Conservation (phyloP, 53 echinoderm and acorn worm genomes). For the Temnopleurus reevesii region DNA sequence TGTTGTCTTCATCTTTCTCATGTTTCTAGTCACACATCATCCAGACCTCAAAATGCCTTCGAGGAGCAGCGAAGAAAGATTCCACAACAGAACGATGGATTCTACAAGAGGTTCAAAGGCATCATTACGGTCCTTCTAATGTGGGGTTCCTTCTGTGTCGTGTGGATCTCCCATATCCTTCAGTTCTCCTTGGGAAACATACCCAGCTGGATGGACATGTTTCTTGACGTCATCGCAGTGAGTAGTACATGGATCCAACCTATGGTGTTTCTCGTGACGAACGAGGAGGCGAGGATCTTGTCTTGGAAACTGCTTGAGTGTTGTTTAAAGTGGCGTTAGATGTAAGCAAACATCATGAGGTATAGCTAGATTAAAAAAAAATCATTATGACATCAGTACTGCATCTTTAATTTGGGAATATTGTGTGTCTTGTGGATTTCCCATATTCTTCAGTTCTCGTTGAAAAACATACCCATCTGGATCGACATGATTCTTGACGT, state of each 20-base stretch:
- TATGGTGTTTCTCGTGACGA: not conserved
- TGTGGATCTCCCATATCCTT: not conserved
- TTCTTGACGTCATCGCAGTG: not conserved
- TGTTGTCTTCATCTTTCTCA: not conserved
- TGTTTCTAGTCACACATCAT: not conserved
- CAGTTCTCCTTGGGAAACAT: not conserved
- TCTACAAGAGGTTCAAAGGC: slow-evolving; percentile 9
- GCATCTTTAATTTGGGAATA: too few relatives aligned
- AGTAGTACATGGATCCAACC: not conserved
- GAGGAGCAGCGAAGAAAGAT: not conserved
- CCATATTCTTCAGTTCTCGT: too few relatives aligned
- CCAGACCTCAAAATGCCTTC: not conserved
- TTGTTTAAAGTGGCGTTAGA: too few relatives aligned
- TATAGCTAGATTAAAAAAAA: too few relatives aligned
- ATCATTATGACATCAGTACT: too few relatives aligned
- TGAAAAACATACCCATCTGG: too few relatives aligned
- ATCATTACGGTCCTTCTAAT: not conserved
- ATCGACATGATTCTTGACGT: not conserved
- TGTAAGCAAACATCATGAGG: too few relatives aligned
- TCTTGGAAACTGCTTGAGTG: not conserved
- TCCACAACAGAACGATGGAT: not conserved
- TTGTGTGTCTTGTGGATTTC: too few relatives aligned
- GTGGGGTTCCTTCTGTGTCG: not conserved
- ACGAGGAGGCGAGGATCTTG: not conserved
- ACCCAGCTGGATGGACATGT: not conserved